Conservation (phyloP, 2,888 invertebrate species). For the Polydesmus complanatus region DNA sequence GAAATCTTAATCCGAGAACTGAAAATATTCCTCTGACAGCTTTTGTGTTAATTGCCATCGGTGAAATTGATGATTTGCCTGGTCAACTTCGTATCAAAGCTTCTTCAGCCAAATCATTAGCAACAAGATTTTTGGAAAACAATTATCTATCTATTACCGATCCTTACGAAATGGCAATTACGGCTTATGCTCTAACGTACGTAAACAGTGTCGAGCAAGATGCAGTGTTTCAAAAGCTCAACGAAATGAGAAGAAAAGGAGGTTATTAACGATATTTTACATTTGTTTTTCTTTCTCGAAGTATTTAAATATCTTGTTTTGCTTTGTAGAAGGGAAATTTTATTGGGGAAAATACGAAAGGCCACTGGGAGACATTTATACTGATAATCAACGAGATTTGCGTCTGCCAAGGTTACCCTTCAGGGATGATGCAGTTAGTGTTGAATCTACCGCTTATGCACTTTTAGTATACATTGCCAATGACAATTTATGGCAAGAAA, state of each 20-base stretch:
- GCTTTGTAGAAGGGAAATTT: conserved; percentile 17
- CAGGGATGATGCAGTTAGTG: conserved; percentile 37
- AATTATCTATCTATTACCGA: conserved; percentile 29
- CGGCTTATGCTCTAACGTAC: conserved; percentile 37
- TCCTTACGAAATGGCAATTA: conserved; percentile 38
- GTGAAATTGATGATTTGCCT: conserved; percentile 29
- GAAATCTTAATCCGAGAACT: neutral
- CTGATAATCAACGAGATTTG: conserved; percentile 34
- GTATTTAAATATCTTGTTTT: neutral
- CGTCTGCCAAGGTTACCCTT: conserved; percentile 34
- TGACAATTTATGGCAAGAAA: conserved; percentile 33
- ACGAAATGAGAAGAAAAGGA: conserved; percentile 25
- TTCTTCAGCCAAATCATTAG: conserved; percentile 26
- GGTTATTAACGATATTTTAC: conserved; percentile 21
- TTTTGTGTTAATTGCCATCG: conserved; percentile 38
- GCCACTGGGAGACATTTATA: conserved; percentile 23
- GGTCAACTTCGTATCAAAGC: conserved; percentile 28
- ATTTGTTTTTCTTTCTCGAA: neutral
- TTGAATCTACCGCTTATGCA: conserved; percentile 41
- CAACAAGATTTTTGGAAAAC: conserved; percentile 30
- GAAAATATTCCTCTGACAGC: conserved; percentile 37
- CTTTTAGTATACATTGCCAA: conserved; percentile 35
- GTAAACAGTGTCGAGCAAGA: conserved; percentile 32
- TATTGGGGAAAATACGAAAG: conserved; percentile 23
- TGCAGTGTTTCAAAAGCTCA: conserved; percentile 29